These are phyloP conservation scores for Drosophila ezoana DNA, from an alignment of 2,888 invertebrate genomes.

Conservation along the genomic window DNA sequence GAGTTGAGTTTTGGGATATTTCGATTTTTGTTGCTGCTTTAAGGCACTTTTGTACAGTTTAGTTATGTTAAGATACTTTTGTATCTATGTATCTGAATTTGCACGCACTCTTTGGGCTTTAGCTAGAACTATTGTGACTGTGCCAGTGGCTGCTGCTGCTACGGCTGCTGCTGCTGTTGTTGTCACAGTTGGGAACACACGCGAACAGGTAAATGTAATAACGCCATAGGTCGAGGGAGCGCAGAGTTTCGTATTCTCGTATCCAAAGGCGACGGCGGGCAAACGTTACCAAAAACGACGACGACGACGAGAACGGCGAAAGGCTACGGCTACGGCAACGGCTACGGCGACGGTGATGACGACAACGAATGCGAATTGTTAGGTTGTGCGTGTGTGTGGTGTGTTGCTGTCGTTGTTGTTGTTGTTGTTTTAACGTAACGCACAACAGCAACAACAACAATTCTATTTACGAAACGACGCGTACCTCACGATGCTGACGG, in stretches of 20 bases:
- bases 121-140: conserved; percentile 2
- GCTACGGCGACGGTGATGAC: conserved; percentile 31
- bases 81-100: conserved; percentile 19
- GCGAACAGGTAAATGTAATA: conserved; percentile 63
- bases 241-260: conserved; percentile 45
- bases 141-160: neutral
- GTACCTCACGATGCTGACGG: conserved; percentile 73
- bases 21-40: conserved; percentile 27
- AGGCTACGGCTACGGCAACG: conserved; percentile 16
- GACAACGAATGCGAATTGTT: conserved; percentile 35
- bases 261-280: conserved; percentile 65
- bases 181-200: conserved; percentile 49
- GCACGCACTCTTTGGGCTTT: conserved; percentile 44
- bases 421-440: conserved; percentile 46
- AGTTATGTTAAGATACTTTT: conserved; percentile 46
- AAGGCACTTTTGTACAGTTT: conserved; percentile 68
- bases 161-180: conserved; percentile 32
- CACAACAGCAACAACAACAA: conserved; percentile 45
- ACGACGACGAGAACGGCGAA: conserved; percentile 23
- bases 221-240: conserved; percentile 49
- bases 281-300: conserved; percentile 17
- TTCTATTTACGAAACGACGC: conserved; percentile 60
- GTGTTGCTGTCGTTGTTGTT: conserved; percentile 42
- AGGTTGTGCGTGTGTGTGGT: conserved; percentile 26
- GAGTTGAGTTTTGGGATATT: conserved; percentile 3